Conservation (phyloP, 2,797 vertebrate genomes). For the Microcaecilia unicolor region DNA sequence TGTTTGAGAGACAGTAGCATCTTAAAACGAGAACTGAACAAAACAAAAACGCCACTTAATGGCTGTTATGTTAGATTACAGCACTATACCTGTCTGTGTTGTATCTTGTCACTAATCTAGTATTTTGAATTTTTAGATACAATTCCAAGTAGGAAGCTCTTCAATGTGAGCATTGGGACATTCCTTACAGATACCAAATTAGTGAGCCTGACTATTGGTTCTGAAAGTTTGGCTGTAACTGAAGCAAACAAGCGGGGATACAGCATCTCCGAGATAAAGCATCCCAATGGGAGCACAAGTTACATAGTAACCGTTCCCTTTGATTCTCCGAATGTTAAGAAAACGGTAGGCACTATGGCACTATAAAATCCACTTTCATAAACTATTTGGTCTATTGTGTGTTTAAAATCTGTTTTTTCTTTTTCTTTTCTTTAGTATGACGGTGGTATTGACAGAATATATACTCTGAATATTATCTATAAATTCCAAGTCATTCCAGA, state of each 20-base stretch:
- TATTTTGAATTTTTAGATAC: slow-evolving; percentile 13
- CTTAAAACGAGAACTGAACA: too few relatives aligned
- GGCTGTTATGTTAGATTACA: too few relatives aligned
- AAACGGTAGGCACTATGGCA: slow-evolving; percentile 19
- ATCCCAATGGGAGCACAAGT: slow-evolving; percentile 23
- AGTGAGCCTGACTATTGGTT: slow-evolving; percentile 22
- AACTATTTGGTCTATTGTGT: too few relatives aligned
- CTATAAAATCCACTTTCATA: too few relatives aligned
- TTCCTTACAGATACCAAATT: slow-evolving; percentile 40
- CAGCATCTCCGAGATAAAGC: background rate
- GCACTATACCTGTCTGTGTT: too few relatives aligned
- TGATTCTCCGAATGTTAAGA: slow-evolving; percentile 16
- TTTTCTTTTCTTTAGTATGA: slow-evolving; percentile 15
- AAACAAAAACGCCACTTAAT: too few relatives aligned
- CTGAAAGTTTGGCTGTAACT: background rate
- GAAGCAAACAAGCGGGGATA: slow-evolving; percentile 15
- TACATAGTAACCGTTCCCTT: slow-evolving; percentile 23
- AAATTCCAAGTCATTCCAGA: slow-evolving; percentile 19
- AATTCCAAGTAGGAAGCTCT: slow-evolving; percentile 4
- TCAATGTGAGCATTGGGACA: slow-evolving; percentile 28
- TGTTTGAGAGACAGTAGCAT: too few relatives aligned
- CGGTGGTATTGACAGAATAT: slow-evolving; percentile 6
- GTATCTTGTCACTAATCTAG: too few relatives aligned
- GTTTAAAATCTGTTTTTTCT: too few relatives aligned
- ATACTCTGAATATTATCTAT: slow-evolving; percentile 32